Percentiles rank a stretch among this genome's conserved stretches.
phyloP scores from a whole-genome alignment of 2,888 invertebrate genomes.

The Camponotus fellah region DNA sequence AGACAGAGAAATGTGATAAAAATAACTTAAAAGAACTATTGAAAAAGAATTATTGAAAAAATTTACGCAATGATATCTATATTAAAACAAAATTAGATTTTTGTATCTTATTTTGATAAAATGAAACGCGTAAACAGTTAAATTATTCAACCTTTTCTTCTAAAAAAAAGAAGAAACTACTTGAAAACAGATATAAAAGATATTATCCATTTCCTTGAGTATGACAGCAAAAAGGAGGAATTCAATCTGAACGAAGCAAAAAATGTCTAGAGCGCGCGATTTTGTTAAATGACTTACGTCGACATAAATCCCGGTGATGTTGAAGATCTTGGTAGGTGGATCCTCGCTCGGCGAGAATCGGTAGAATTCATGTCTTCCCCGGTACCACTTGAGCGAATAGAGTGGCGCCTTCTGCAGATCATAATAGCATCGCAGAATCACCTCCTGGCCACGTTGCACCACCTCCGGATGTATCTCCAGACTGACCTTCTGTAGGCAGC shows the following conservation, averaged over 20 bases:
- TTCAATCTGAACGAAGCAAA: neutral
- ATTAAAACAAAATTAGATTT: neutral
- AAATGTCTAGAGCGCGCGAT: neutral
- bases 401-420: constrained; percentile 92
- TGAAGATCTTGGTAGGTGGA: constrained; percentile 92
- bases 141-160: neutral
- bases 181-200: neutral
- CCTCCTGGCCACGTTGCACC: constrained; percentile 90
- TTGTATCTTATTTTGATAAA: neutral
- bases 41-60: neutral
- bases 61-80: neutral
- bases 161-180: neutral
- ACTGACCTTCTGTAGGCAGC: constrained; percentile 91
- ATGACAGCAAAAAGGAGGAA: neutral
- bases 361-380: constrained; percentile 94
- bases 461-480: constrained; percentile 90
- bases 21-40: neutral
- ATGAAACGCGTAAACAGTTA: neutral
- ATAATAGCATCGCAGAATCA: constrained; percentile 91
- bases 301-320: constrained; percentile 91
- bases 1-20: neutral
- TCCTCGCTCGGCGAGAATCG: constrained; percentile 92
- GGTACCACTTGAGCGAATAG: constrained; percentile 96
- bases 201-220: neutral
- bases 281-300: constrained; percentile 90